These are phyloP conservation scores for Coreoperca whiteheadi DNA, from an alignment of 2,113 vertebrate species.

Conservation along the genomic window DNA sequence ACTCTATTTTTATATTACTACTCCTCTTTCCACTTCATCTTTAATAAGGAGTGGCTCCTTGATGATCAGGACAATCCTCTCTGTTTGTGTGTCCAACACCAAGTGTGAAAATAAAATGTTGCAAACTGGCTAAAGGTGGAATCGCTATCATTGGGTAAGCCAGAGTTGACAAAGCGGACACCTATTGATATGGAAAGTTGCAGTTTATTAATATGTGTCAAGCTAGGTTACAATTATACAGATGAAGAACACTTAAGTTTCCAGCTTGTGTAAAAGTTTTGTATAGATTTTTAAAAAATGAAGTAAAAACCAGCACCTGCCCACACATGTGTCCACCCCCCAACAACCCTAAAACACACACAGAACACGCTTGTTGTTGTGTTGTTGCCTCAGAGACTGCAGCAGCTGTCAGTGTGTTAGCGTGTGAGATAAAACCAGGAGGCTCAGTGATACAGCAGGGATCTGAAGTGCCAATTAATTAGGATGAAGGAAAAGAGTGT, in stretches of 20 bases:
- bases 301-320: conserved; percentile 7
- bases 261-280: not conserved
- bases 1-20: too few relatives aligned
- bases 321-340: conserved; percentile 12
- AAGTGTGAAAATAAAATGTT: not conserved
- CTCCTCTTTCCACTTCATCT: too few relatives aligned
- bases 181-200: not conserved
- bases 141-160: not conserved
- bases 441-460: conserved; percentile 56
- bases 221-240: not conserved
- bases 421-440: conserved; percentile 59
- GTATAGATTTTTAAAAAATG: not conserved
- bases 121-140: not conserved
- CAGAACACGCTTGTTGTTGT: conserved; percentile 23
- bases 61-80: not conserved
- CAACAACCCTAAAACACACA: not conserved
- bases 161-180: not conserved
- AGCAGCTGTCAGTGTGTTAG: conserved; percentile 68
- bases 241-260: not conserved
- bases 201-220: not conserved
- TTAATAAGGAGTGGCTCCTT: too few relatives aligned
- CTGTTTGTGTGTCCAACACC: not conserved
- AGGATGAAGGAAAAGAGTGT: conserved; percentile 56
- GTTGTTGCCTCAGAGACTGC: conserved; percentile 58
- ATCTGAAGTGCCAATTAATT: conserved; percentile 74